phyloP scores from a whole-genome alignment of 2,888 invertebrate genomes.

The Mimas tiliae region DNA sequence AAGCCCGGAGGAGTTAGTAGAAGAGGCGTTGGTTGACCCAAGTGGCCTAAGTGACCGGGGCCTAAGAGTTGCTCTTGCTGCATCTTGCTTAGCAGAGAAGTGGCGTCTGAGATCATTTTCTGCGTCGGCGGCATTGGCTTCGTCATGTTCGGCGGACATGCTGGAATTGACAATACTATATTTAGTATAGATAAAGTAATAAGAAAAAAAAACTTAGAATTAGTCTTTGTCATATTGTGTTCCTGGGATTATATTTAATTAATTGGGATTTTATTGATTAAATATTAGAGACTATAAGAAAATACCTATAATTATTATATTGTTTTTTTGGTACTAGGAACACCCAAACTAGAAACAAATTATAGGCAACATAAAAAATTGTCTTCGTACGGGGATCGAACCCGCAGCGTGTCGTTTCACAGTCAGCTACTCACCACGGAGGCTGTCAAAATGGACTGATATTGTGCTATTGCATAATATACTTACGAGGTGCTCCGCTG shows the following conservation, averaged over 20 bases:
- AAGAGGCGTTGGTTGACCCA: conserved; percentile 85
- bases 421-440: not conserved
- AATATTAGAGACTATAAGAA: too few species aligned
- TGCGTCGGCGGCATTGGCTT: conserved; percentile 92
- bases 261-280: too few species aligned
- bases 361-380: not conserved
- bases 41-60: conserved; percentile 81
- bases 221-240: too few species aligned
- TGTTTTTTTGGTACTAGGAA: too few species aligned
- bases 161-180: conserved; percentile 63
- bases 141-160: conserved; percentile 87
- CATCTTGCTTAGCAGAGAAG: conserved; percentile 87
- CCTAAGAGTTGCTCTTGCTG: conserved; percentile 88
- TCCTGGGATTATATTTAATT: too few species aligned
- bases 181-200: conserved; percentile 4
- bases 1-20: conserved; percentile 90
- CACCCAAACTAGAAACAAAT: too few species aligned
- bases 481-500: conserved; percentile 92
- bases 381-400: not conserved
- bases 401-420: not conserved
- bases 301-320: too few species aligned
- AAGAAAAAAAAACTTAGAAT: too few species aligned
- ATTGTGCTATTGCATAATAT: conserved; percentile 30
- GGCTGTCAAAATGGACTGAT: not conserved
- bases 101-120: conserved; percentile 91